Base-by-base conservation (phyloP, 2,797 vertebrate genomes). In the Peromyscus melanophrys region DNA sequence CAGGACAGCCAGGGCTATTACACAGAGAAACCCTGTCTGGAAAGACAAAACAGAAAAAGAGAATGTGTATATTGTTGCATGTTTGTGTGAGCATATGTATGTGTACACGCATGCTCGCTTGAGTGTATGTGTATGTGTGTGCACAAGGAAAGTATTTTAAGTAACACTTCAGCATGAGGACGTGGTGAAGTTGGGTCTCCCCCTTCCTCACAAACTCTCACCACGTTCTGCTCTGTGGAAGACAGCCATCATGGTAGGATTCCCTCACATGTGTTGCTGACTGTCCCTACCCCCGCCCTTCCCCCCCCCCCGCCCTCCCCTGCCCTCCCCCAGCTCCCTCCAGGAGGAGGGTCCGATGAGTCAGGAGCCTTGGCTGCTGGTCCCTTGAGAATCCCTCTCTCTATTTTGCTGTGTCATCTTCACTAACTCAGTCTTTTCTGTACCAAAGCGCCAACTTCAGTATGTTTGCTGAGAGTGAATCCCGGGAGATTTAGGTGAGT, bases 291-390 rank as follows among this genome's bases (percentile, higher is more conserved):
- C 4, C 57, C 21, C 21, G n/a, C 37, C 16, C 49, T 5, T 4
- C 43, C 43, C 43, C 46, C 43, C 4, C 43, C 43, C 43, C 7
- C 6, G 4, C 43, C 46, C 46, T 14, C 52, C 6, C 17, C 40
- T 37, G 23, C 31, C 12, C 31, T 14, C 46, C 76, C 6, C 57
- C 21, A 31, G 71, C 37, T 73, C 16, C 81, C 37, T 37, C 2
- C 10, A 0, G 12, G 14, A n/a, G 71, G 29, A 23, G 40, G 46
- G 34, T 0, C 1, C 0, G 11, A 34, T 37, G 34, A 84, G 31
- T 73, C 57, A 6, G 27, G 61, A 2, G 0, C 37, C 3, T 1
- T 49, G 23, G 27, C 76, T 71, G 34, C 27, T 14, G 29, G 1
- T 29, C 9, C 14, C 6, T 16, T 75, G 55, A 46, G 78, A 63